Base-by-base conservation (phyloP, 2,888 invertebrate species). In the Agriopis leucophaearia region DNA sequence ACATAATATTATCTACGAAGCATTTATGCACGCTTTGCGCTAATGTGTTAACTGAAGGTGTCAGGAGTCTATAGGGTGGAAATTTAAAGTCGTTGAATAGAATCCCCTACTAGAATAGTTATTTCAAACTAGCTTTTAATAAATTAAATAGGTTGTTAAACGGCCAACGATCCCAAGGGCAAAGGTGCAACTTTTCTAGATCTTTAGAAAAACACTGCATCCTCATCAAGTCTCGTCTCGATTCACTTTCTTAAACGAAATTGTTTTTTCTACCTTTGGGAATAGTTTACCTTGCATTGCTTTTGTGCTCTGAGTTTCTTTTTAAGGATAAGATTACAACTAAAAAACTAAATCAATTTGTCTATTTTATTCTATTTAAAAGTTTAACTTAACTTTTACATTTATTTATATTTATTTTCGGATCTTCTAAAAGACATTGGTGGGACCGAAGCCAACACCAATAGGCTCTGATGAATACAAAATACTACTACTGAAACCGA, bases 101-200 rank as follows among this genome's bases (percentile, higher is more conserved):
- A 42, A 18, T 42, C 40, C 38, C 15, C 52, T 38, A 38, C 45
- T 38, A 47, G 63, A 63, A 48, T 48, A 56, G 35, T 42, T 12
- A 48, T 50, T 63, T 63, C 50, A 50, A 55, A 63, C 18, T 8
- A 42, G 48, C 48, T 12, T 50, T 55, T 48, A 54, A 48, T 47
- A 12, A 9, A 52, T 16, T 15, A 8, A 48, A 47, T 45, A 54
- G 40, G 0, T 13, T 38, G 27, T 56, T 38, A 44, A 64, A 16
- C 50, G 42, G 56, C 18, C 56, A 15, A 51, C 7, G 64, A 64
- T 16, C 57, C 44, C 1, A 57, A 64, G 64, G 64, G 50, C 16
- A 51, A 56, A 57, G 44, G 56, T 57, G 44, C 36, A 16, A 48
- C 15, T 57, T 12, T 16, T 50, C 50, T 51, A 57, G 50, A 44